Percentiles rank a stretch among this genome's conserved stretches.
These are phyloP conservation scores for Leuctra nigra DNA, from an alignment of 2,888 invertebrate genomes.

Conservation along the genomic window DNA sequence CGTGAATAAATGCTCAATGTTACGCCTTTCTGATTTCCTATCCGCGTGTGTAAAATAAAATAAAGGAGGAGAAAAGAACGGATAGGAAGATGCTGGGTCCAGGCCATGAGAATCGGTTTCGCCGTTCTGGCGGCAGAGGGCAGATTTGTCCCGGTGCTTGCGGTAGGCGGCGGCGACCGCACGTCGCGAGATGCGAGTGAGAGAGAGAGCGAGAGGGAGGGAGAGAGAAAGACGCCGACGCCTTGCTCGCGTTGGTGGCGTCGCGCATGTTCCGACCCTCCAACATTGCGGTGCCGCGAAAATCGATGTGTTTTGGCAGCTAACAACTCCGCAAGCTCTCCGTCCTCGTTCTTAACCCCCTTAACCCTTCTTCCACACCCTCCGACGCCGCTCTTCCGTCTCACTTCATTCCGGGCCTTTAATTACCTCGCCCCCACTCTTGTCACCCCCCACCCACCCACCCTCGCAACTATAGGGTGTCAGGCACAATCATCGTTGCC, in stretches of 20 bases:
- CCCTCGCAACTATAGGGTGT: conserved; percentile 15
- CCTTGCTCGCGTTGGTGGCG: conserved; percentile 14
- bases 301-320: conserved; percentile 30
- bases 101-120: conserved; percentile 7
- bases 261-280: conserved; percentile 13
- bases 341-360: conserved; percentile 20
- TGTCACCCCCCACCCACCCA: background rate
- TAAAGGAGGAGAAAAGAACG: background rate
- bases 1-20: conserved; percentile 2
- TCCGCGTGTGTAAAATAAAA: conserved; percentile 1
- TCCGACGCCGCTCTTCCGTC: conserved; percentile 15
- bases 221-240: conserved; percentile 14
- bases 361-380: conserved; percentile 16
- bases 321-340: conserved; percentile 26
- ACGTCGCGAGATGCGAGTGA: background rate
- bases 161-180: background rate
- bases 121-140: conserved; percentile 7
- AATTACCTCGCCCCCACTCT: conserved; percentile 20
- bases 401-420: conserved; percentile 22
- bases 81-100: background rate
- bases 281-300: conserved; percentile 24
- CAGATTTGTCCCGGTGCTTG: conserved; percentile 18
- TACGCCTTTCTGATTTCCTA: conserved; percentile 9
- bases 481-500: too few species aligned
- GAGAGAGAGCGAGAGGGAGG: conserved; percentile 3